Evolutionary conservation across 2,888 invertebrate genomes (phyloP).

Genomic region (Erebia ligea): DNA sequence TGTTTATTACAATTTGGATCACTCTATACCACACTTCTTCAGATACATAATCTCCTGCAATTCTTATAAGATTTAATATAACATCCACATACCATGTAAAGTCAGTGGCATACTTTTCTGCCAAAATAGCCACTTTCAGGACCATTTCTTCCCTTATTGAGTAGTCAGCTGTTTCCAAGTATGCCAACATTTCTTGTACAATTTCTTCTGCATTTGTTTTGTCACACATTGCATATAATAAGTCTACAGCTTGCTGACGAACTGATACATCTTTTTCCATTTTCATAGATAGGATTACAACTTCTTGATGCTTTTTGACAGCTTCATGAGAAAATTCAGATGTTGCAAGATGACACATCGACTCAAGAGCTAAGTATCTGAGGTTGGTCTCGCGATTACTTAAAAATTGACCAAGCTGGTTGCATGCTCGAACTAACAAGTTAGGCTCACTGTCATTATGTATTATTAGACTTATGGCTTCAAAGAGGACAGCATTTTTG

Average conservation of each 20-base stretch:
- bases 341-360: conserved; percentile 99
- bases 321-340: conserved; percentile 99
- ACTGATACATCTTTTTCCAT: conserved; percentile 99
- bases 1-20: conserved; percentile 99
- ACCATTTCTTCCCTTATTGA: conserved; percentile 99
- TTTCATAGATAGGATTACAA: conserved; percentile 99
- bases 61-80: conserved; percentile 98
- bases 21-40: conserved; percentile 99
- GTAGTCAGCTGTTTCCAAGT: conserved; percentile 99
- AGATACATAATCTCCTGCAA: conserved; percentile 99
- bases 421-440: conserved; percentile 98
- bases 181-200: conserved; percentile 99
- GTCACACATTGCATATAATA: conserved; percentile 99
- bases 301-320: conserved; percentile 99
- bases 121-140: conserved; percentile 98
- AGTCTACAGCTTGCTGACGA: conserved; percentile 98
- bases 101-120: conserved; percentile 99
- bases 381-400: conserved; percentile 99
- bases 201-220: conserved; percentile 99
- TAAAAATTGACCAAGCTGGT: conserved; percentile 99
- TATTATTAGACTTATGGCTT: conserved; percentile 99
- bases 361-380: conserved; percentile 98
- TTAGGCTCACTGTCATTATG: conserved; percentile 99
- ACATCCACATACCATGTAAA: conserved; percentile 99
- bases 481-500: conserved; percentile 99